Evolutionary conservation across 2,888 invertebrate species (phyloP), one percentile per base, ranked within the genome.

Genomic region (Cyclophora albipunctata): DNA sequence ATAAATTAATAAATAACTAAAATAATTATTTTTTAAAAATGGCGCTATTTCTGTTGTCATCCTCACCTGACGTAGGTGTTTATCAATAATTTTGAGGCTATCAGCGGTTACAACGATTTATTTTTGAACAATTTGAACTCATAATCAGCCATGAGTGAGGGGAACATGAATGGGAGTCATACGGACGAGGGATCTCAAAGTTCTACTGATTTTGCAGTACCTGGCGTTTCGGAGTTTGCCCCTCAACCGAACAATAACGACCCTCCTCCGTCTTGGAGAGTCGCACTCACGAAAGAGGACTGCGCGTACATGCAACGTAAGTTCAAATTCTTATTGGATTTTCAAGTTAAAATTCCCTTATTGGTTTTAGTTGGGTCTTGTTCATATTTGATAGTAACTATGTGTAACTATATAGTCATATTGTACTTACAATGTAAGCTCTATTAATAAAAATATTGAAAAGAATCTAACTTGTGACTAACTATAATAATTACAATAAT

Each of bases 201-300:
- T 65, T 78, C 83, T 49, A 73, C 74, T 57, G 81, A 83, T 64
- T 80, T 84, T 72, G 62, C 81, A 95, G 97, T 98, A 90, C 96
- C 97, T 76, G 97, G 97, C 60, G 93, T 97, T 57, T 93, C 94
- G 34, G 95, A 96, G 71, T 97, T 95, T 78, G 93, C 93, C 43
- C 92, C 92, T 47, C 89, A 91, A 73, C 93, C 93, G 46, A 80
- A 73, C 54, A 72, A 71, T 7, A 90, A 89, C 58, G 88, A 90
- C 48, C 90, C 92, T 3, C 91, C 91, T 47, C 90, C 91, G 45
- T 90, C 93, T 47, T 94, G 94, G 92, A 91, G 91, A 34, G 90
- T 90, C 57, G 91, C 91, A n/a, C 86, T 95, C 43, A 93, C 92
- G 6, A 90, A 90, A 49, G 94, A 94, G 50, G 95, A 96, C 71